Evolutionary conservation across 35 echinoderm and acorn worm species (phyloP), one percentile per base, ranked within the genome.

Genomic region (Strongylocentrotus purpuratus): DNA sequence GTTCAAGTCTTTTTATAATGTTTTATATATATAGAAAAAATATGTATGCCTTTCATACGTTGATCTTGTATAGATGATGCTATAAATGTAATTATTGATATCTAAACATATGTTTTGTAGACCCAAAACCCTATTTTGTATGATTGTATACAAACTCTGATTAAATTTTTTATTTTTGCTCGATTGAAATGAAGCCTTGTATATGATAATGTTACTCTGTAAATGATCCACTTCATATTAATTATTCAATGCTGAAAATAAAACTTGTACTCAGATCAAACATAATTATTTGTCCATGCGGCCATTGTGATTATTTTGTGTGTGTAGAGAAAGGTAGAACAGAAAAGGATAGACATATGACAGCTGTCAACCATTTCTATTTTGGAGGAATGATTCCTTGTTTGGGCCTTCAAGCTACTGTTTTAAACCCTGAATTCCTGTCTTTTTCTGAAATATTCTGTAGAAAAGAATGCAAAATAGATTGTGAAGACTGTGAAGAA

Each of bases 181-280:
- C 65, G 28, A 78, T 28, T 78, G 65, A 22, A 28, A 78, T 78
- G 20, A 78, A 78, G 65, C 65, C 65, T 4, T 78, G 65, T 78
- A n/a, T n/a, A n/a, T 28, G 20, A 28, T 28, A 28, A 25, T 70
- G 17, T 70, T 20, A 25, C 61, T 70, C 5, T 70, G 61, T 70
- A 70, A 70, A 78, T 78, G 15, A n/a, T 28, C 65, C 65, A 78
- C 61, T 78, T 28, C 28, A n/a, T 78, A 22, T 78, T 78, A 78
- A 78, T 78, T 78, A 28, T 78, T 78, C 65, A 78, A 78, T 78
- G 65, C 65, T 78, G 65, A 78, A 78, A 78, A 78, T 78, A 78
- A 78, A 78, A 78, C 65, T 78, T 78, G 65, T 78, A 78, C 65
- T 78, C 65, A 78, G 65, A 78, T n/a, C 25, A 78, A 2, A 71